These are phyloP conservation scores for Tubiluchus corallicola DNA, from an alignment of 2,888 invertebrate genomes.

Conservation along the genomic window DNA sequence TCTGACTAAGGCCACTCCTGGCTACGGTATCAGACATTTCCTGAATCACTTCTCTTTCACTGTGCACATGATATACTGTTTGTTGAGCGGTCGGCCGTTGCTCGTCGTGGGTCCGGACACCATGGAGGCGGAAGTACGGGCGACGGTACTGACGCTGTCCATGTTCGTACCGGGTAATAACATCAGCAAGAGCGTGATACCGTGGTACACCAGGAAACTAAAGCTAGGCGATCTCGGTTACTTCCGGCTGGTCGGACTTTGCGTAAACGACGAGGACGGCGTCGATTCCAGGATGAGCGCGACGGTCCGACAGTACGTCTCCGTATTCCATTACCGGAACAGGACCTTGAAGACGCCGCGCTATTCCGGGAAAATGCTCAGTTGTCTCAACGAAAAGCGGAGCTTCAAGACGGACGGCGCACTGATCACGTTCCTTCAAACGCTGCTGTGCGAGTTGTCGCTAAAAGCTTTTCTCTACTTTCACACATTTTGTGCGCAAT, in stretches of 20 bases:
- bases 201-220: constrained; percentile 11
- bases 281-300: constrained; percentile 19
- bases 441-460: constrained; percentile 22
- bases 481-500: constrained; percentile 22
- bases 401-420: constrained; percentile 18
- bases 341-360: constrained; percentile 18
- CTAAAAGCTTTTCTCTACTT: constrained; percentile 23
- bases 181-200: constrained; percentile 13
- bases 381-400: constrained; percentile 17
- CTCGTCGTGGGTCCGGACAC: constrained; percentile 19
- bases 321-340: constrained; percentile 22
- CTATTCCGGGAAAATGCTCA: too few species aligned
- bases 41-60: constrained; percentile 17
- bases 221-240: constrained; percentile 16
- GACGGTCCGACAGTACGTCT: constrained; percentile 21
- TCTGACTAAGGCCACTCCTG: too few species aligned
- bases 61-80: constrained; percentile 20
- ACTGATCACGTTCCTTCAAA: constrained; percentile 18
- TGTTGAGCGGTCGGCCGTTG: constrained; percentile 23
- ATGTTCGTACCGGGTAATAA: constrained; percentile 22
- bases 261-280: constrained; percentile 19
- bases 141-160: constrained; percentile 19
- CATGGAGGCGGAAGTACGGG: constrained; percentile 18
- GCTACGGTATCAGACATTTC: constrained; percentile 18
- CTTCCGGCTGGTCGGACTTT: constrained; percentile 20